A percentile compares a stretch with the other conserved stretches of the same genome.
These are phyloP conservation scores for Muscicapa striata DNA, from an alignment of 2,797 vertebrate genomes.

Conservation along the genomic window DNA sequence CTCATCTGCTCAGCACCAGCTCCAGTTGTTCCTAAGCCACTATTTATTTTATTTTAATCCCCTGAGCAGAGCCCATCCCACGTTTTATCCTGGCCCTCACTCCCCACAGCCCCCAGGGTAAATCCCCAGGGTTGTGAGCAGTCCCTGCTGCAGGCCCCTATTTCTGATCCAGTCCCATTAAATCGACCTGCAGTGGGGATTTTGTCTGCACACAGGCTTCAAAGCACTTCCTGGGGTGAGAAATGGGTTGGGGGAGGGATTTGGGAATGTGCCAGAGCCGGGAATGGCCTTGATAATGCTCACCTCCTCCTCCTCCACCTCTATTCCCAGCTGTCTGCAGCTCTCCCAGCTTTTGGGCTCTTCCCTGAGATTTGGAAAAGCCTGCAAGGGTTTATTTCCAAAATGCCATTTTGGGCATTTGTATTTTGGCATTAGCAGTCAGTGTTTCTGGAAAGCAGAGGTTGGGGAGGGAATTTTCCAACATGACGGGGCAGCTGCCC, in stretches of 20 bases:
- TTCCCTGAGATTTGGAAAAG: neutral
- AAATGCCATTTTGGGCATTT: neutral
- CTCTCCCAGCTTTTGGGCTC: neutral
- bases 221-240: neutral
- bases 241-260: neutral
- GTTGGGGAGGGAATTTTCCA: neutral
- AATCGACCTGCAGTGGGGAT: neutral
- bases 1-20: neutral
- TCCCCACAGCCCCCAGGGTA: neutral
- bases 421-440: neutral
- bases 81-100: neutral
- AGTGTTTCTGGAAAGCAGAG: neutral
- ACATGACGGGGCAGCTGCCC: fast-evolving
- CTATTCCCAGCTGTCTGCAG: neutral
- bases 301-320: neutral
- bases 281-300: neutral
- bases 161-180: neutral
- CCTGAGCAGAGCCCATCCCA: neutral
- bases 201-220: neutral
- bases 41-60: neutral
- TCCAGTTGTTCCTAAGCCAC: neutral
- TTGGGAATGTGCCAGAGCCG: neutral
- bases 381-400: neutral
- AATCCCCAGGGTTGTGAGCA: neutral
- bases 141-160: neutral